Conservation (phyloP, 2,113 vertebrate genomes). For the cat (Felis catus) region F.catus_Fca126_mat1.0 CM031424.1:63897001-63897500, state of each 20-base stretch:
- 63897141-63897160: not conserved
- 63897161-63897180: not conserved
- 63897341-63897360: not conserved
- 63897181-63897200: not conserved
- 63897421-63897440: not conserved
- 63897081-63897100: not conserved
- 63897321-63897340: not conserved
- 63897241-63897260: not conserved
- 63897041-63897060: not conserved
- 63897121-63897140: not conserved
- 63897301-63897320: not conserved
- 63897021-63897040: not conserved
- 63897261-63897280: not conserved
- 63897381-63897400: not conserved
- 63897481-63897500: not conserved
- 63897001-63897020: not conserved
- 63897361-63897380: not conserved
- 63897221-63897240: not conserved
- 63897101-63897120: not conserved
- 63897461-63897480: not conserved
- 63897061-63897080: conserved; percentile 37
- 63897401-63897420: not conserved
- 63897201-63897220: not conserved
- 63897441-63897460: not conserved
- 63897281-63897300: not conserved